Conservation (phyloP, 1,140 invertebrate genomes). For the Drosophila sproati region DNA sequence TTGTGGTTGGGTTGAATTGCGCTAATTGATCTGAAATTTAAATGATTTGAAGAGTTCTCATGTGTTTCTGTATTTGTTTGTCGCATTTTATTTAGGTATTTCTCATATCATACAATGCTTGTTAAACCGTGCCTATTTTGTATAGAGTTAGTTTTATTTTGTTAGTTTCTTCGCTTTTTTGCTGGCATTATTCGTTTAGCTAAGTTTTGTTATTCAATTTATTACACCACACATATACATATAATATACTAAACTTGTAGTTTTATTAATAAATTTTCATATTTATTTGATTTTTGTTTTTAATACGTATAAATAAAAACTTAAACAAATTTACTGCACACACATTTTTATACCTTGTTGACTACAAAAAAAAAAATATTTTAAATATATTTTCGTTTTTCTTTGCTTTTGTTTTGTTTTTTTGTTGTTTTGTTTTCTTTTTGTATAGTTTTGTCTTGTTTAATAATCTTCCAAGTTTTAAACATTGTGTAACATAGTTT, state of each 20-base stretch:
- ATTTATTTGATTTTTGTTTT: constrained; percentile 61
- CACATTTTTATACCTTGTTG: constrained; percentile 66
- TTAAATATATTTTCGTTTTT: constrained; percentile 41
- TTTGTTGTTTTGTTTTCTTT: constrained; percentile 36
- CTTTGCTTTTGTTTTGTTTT: constrained; percentile 28
- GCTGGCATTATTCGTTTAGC: constrained; percentile 33
- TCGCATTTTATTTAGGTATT: constrained; percentile 41
- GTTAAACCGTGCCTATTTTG: constrained; percentile 38
- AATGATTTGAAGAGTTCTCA: neutral
- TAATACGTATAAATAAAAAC: constrained; percentile 80
- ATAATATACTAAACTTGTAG: constrained; percentile 46
- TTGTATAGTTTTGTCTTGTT: constrained; percentile 47
- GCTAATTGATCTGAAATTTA: constrained; percentile 16
- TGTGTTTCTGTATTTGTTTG: constrained; percentile 18
- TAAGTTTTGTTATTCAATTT: constrained; percentile 39
- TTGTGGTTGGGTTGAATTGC: neutral
- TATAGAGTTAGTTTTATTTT: constrained; percentile 21
- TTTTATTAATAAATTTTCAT: constrained; percentile 49
- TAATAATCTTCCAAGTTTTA: constrained; percentile 72
- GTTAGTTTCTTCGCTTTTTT: constrained; percentile 1
- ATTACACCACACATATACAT: constrained; percentile 54
- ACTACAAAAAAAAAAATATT: constrained; percentile 68
- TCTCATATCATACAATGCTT: constrained; percentile 36
- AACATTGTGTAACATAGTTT: constrained; percentile 70
- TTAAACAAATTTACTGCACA: constrained; percentile 81